Evolutionary conservation across 2,888 invertebrate species (phyloP).

Genomic region (Eugnorisma glareosa): DNA sequence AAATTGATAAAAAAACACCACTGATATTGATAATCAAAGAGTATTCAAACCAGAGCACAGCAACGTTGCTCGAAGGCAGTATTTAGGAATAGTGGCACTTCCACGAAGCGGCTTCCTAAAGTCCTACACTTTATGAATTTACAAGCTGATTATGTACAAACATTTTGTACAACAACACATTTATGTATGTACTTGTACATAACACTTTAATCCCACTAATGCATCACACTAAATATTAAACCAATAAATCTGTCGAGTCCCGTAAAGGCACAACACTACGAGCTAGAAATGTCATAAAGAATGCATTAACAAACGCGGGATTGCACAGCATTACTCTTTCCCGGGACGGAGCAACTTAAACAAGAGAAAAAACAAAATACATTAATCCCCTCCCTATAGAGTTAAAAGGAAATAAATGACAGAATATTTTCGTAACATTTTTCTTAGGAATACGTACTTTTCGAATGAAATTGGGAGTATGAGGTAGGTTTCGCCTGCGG

Average conservation of each 20-base stretch:
- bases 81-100: neutral
- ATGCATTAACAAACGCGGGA: constrained; percentile 70
- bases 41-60: neutral
- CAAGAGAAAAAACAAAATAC: constrained; percentile 59
- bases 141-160: neutral
- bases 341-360: constrained; percentile 52
- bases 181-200: too few relatives aligned
- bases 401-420: constrained; percentile 54
- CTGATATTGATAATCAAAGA: neutral
- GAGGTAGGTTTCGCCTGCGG: constrained; percentile 23
- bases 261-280: constrained; percentile 63
- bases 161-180: constrained; percentile 22
- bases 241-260: constrained; percentile 62
- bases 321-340: constrained; percentile 58
- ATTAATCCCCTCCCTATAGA: constrained; percentile 61
- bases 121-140: constrained; percentile 11
- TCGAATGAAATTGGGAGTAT: constrained; percentile 9
- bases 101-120: neutral
- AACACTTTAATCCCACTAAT: constrained; percentile 64
- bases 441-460: constrained; percentile 39
- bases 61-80: neutral
- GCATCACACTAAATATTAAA: constrained; percentile 66
- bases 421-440: constrained; percentile 47
- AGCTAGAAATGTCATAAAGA: constrained; percentile 69
- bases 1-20: neutral